Evolutionary conservation across 2,797 vertebrate genomes (phyloP), one percentile per base, ranked within the genome.

Genomic region (Masticophis lateralis): DNA sequence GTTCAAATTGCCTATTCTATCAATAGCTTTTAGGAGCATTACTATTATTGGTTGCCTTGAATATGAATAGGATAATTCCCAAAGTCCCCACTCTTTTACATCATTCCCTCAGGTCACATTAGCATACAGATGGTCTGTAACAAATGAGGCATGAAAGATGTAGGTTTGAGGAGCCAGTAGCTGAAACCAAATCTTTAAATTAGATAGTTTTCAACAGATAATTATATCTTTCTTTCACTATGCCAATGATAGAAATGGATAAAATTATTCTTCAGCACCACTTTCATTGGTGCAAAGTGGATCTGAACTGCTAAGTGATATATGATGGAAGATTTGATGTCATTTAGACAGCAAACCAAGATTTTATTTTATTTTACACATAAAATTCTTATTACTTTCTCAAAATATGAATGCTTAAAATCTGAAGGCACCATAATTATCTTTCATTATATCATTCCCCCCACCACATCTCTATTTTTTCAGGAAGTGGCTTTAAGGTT

Each of bases 121-220:
- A 93, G 87, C 93, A 93, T 93, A 93, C 93, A 93, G 90, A 93
- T 93, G 93, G 93, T 90, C 93, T 93, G 90, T 89, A 93, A 93
- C 90, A 93, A 93, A 93, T 93, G 93, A 93, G 93, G 90, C 93
- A 91, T 93, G 87, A 93, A 93, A 89, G 93, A 91, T 93, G 69
- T 89, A 91, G 93, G 93, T 91, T 83, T 91, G 93, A 91, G 83
- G 66, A 93, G 87, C 69, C 90, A 89, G 90, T 83, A 88, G 51
- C 93, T 91, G 93, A 93, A 93, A 91, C 90, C 87, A 86, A 63
- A 90, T 91, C 87, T 93, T 93, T 93, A 93, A 93, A 93, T 93
- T 91, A 89, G 87, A 91, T 91, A 63, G 90, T 91, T 93, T 93
- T 91, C 69, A 61, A 86, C 87, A 88, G 87, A 53, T 87, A 93